Percentiles rank a stretch among this genome's conserved stretches.
Conservation (phyloP, 2,888 invertebrate genomes). For the Pinctada fucata region DNA sequence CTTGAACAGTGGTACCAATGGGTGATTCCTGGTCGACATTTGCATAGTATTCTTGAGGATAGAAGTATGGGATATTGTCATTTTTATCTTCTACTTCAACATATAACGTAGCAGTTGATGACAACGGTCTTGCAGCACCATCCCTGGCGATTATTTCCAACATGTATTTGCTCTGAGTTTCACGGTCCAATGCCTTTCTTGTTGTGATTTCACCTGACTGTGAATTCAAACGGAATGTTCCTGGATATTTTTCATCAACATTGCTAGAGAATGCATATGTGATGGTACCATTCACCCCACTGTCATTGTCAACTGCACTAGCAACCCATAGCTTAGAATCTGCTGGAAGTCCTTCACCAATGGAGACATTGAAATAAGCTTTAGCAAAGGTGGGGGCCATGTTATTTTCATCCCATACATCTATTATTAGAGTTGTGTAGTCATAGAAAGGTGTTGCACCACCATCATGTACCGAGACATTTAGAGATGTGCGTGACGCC, state of each 20-base stretch:
- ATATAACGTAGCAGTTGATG: constrained; percentile 91
- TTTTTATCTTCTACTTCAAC: constrained; percentile 91
- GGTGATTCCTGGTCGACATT: constrained; percentile 82
- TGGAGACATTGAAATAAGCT: constrained; percentile 45
- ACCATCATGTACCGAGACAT: constrained; percentile 94
- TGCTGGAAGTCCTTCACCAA: constrained; percentile 58
- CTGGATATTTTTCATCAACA: constrained; percentile 89
- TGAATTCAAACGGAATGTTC: constrained; percentile 92
- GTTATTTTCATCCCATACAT: constrained; percentile 95
- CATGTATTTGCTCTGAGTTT: constrained; percentile 83
- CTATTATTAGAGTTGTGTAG: constrained; percentile 91
- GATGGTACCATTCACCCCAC: constrained; percentile 87
- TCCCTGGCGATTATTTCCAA: constrained; percentile 92
- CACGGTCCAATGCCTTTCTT: constrained; percentile 84
- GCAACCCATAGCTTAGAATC: constrained; percentile 81
- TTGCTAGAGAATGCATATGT: constrained; percentile 83
- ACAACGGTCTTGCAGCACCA: constrained; percentile 90
- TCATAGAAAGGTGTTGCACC: constrained; percentile 96
- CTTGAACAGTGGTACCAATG: constrained; percentile 83
- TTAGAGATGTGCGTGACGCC: constrained; percentile 89
- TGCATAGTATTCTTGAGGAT: constrained; percentile 91
- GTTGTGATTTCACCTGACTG: constrained; percentile 93
- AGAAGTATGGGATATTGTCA: constrained; percentile 94
- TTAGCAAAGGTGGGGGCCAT: constrained; percentile 88
- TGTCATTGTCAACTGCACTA: constrained; percentile 90